Percentiles rank a stretch among this genome's conserved stretches.
Evolutionary conservation across 2,797 vertebrate genomes (phyloP).

Genomic region (Cirrhinus molitorella): DNA sequence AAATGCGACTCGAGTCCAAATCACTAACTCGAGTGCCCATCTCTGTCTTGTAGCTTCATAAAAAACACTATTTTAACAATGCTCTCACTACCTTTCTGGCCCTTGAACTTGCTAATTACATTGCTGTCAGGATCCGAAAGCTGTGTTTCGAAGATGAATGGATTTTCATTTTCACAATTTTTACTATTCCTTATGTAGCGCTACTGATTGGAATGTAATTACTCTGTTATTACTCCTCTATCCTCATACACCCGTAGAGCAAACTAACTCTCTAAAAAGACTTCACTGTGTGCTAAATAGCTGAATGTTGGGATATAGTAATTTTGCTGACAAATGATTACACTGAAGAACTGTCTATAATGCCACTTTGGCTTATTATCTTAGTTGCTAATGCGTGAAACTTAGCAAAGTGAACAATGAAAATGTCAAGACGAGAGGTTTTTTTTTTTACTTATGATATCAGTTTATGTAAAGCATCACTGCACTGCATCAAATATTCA

Average conservation of each 20-base stretch:
- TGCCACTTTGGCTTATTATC: conserved; percentile 14
- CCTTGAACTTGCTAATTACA: too few relatives aligned
- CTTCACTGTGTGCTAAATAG: conserved; percentile 17
- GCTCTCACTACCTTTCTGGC: too few relatives aligned
- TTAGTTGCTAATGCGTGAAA: neutral
- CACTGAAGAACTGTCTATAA: neutral
- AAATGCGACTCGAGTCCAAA: too few relatives aligned
- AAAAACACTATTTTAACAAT: too few relatives aligned
- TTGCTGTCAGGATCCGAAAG: too few relatives aligned
- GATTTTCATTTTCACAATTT: too few relatives aligned
- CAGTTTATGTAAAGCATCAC: neutral
- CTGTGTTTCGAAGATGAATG: too few relatives aligned
- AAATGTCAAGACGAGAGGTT: conserved; percentile 1
- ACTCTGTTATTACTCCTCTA: neutral
- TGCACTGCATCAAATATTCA: neutral
- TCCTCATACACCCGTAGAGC: neutral
- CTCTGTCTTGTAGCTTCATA: too few relatives aligned
- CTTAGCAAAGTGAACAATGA: conserved; percentile 3
- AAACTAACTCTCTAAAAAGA: neutral
- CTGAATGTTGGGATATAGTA: conserved; percentile 2
- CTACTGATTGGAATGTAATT: neutral
- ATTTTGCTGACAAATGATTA: conserved; percentile 21
- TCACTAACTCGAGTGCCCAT: too few relatives aligned
- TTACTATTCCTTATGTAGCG: neutral
- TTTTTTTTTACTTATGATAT: conserved; percentile 20